phyloP scores from a whole-genome alignment of 1,140 invertebrate genomes.

The Monochamus saltuarius region DNA sequence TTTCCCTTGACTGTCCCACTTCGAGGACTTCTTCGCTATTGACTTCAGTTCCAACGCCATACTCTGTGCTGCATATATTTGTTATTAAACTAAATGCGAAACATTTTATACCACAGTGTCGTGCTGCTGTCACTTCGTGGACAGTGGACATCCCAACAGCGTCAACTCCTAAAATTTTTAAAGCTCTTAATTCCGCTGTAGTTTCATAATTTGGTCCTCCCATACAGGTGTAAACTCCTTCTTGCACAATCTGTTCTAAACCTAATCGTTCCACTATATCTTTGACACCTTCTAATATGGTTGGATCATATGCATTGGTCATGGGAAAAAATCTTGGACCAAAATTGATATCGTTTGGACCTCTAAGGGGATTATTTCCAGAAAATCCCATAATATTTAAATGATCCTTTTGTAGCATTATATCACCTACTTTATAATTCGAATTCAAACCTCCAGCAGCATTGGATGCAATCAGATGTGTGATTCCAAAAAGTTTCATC shows the following conservation, averaged over 20 bases:
- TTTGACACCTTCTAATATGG: conserved; percentile 69
- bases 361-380: conserved; percentile 86
- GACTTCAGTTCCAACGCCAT: conserved; percentile 69
- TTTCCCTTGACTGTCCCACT: conserved; percentile 68
- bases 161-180: conserved; percentile 82
- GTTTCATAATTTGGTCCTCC: conserved; percentile 93
- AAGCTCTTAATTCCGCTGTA: conserved; percentile 80
- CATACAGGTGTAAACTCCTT: conserved; percentile 89
- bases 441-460: conserved; percentile 92
- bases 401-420: conserved; percentile 96
- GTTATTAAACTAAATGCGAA: conserved; percentile 90
- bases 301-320: conserved; percentile 79
- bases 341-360: conserved; percentile 90
- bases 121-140: conserved; percentile 80
- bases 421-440: conserved; percentile 83
- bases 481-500: conserved; percentile 88
- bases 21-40: conserved; percentile 88
- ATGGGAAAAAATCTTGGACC: conserved; percentile 86
- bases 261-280: conserved; percentile 70
- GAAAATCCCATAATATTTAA: conserved; percentile 90
- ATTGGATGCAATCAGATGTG: conserved; percentile 86
- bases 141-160: conserved; percentile 92
- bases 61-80: conserved; percentile 79
- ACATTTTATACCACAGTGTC: conserved; percentile 85
- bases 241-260: conserved; percentile 68